Evolutionary conservation across 2,113 vertebrate genomes (phyloP).

Genomic region (Cyanoramphus novaezelandiae): DNA sequence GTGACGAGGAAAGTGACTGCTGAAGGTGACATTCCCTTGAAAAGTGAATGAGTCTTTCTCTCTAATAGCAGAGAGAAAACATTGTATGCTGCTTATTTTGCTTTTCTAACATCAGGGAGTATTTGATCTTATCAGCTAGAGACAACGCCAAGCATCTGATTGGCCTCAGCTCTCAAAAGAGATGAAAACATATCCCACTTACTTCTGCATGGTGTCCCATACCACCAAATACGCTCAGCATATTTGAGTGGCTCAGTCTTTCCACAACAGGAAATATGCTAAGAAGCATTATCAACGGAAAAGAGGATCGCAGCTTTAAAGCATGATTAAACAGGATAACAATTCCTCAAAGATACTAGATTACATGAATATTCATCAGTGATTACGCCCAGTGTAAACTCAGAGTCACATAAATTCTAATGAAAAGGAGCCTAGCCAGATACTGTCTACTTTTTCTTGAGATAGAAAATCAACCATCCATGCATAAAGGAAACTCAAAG

Average conservation of each 20-base stretch:
- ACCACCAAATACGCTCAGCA: not conserved
- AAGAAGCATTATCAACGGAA: slow-evolving; percentile 61
- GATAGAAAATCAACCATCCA: not conserved
- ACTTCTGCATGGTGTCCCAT: not conserved
- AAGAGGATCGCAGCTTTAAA: slow-evolving; percentile 60
- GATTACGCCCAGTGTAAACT: not conserved
- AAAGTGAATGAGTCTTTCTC: not conserved
- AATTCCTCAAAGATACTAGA: slow-evolving; percentile 52
- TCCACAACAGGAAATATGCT: slow-evolving; percentile 60
- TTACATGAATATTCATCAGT: slow-evolving; percentile 47
- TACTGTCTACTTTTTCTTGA: not conserved
- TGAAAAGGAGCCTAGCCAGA: not conserved
- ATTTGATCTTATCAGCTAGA: slow-evolving; percentile 12
- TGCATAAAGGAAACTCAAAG: not conserved
- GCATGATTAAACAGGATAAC: slow-evolving; percentile 61
- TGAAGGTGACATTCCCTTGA: slow-evolving; percentile 20
- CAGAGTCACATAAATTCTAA: slow-evolving; percentile 17
- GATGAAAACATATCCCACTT: slow-evolving; percentile 22
- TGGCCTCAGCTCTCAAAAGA: slow-evolving; percentile 15
- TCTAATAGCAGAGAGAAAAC: not conserved
- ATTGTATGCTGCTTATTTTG: not conserved
- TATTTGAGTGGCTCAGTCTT: not conserved
- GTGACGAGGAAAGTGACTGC: not conserved
- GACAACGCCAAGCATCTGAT: not conserved
- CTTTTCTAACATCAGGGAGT: not conserved